These are phyloP conservation scores for Megamerina dolium DNA, from an alignment of 2,888 invertebrate species.

Conservation along the genomic window DNA sequence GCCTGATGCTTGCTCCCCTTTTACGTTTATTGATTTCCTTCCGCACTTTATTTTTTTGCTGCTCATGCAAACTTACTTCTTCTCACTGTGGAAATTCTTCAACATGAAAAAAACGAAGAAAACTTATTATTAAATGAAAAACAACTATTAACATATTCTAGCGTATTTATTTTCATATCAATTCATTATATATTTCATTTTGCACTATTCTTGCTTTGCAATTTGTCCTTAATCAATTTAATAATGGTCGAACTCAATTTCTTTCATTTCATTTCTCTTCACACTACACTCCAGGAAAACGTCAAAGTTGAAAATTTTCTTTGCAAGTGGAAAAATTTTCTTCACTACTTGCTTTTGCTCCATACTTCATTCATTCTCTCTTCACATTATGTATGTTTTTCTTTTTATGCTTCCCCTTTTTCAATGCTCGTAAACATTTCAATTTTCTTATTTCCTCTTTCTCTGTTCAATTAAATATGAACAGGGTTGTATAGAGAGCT, in stretches of 20 bases:
- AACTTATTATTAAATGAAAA: no score
- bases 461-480: no score
- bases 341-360: slow-evolving; percentile 8
- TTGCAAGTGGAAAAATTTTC: slow-evolving; percentile 31
- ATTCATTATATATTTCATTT: no score
- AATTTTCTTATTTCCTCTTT: neutral
- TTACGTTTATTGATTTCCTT: slow-evolving; percentile 16
- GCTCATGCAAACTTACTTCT: no score
- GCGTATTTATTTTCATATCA: no score
- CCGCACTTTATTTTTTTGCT: neutral
- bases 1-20: slow-evolving; percentile 3
- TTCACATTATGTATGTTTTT: no score
- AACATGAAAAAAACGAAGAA: no score
- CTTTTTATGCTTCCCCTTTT: no score
- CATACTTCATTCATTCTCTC: neutral
- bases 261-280: neutral
- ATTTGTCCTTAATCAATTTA: neutral
- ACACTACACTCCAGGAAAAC: slow-evolving; percentile 5
- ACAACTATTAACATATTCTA: no score
- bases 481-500: slow-evolving; percentile 7
- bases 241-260: no score
- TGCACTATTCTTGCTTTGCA: neutral
- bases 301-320: slow-evolving; percentile 21
- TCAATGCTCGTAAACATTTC: neutral
- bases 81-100: no score